Percentiles rank a stretch among this genome's conserved stretches.
These are phyloP conservation scores for Thymallus thymallus DNA, from an alignment of 2,113 vertebrate genomes.

Conservation along the genomic window DNA sequence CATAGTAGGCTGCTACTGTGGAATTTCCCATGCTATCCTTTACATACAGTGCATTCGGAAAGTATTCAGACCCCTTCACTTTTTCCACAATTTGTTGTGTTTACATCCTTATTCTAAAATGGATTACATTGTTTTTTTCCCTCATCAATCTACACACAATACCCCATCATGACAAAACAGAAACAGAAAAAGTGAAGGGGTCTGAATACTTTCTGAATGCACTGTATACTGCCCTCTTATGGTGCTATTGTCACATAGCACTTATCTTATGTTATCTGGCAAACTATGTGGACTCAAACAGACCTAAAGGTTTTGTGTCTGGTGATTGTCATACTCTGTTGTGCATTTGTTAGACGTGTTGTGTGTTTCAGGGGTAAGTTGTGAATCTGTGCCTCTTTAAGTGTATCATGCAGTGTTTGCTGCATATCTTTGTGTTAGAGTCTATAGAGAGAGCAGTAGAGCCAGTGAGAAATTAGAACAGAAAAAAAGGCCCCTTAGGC, in stretches of 20 bases:
- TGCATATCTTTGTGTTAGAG: conserved; percentile 27
- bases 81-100: too few species aligned
- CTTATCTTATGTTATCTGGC: neutral
- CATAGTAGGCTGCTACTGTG: neutral
- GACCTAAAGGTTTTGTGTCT: neutral
- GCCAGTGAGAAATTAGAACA: conserved; percentile 53
- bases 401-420: conserved; percentile 44
- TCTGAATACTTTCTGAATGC: neutral
- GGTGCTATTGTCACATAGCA: conserved; percentile 31
- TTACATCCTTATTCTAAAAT: too few species aligned
- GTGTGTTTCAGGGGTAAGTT: conserved; percentile 21
- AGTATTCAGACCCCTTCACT: too few species aligned
- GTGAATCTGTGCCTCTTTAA: conserved; percentile 43
- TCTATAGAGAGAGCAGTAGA: conserved; percentile 35
- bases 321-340: conserved; percentile 9
- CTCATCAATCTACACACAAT: too few species aligned
- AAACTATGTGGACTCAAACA: neutral
- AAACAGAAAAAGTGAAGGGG: too few species aligned
- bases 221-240: conserved; percentile 48
- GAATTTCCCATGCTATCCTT: too few species aligned
- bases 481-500: conserved; percentile 41
- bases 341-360: too few species aligned
- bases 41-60: too few species aligned
- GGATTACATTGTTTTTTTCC: too few species aligned
- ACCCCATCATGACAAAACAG: too few species aligned